Evolutionary conservation across 2,888 invertebrate species (phyloP), one percentile per base, ranked within the genome.

Genomic region (Lepidochitona cinerea): DNA sequence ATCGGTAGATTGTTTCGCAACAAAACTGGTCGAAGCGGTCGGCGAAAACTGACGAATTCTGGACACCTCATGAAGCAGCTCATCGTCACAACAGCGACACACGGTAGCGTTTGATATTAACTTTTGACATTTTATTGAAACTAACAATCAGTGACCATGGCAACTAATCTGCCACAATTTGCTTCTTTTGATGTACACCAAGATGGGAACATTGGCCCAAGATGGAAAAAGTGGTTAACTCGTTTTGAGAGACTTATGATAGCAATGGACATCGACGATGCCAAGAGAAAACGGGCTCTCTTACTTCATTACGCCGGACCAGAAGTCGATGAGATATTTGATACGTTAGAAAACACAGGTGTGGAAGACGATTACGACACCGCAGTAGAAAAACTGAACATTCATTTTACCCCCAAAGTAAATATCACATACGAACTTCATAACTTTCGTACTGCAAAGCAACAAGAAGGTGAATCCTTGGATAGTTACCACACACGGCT

Each of bases 251-350:
- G 71, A 36, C 35, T 71, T 14, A 37, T 37, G 35, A 64, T 49
- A 18, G 71, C 41, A 18, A 12, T 71, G 23, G 64, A 49, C 37
- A 59, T 71, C 29, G 9, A 59, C 9, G 36, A 71, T 33, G n/a
- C 18, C 14, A 64, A 18, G 18, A 33, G 64, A 2, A 71, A 71
- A 32, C 59, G 71, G 29, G 71, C 37, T 12, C 35, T 71, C 14
- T 33, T 71, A n/a, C 64, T 59, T 14, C 71, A 71, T 26, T 71
- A 59, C 35, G 71, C 71, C 23, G 65, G 71, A 32, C 59, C 64
- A n/a, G 59, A 37, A 23, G 71, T 71, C 7, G 65, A 64, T 36
- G 71, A 71, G 64, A 64, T 71, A 23, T 71, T 71, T 32, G 64
- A 71, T 29, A 71, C 59, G 3, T 41, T 71, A n/a, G 18, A 36